phyloP scores from a whole-genome alignment of 1,140 invertebrate genomes.

The Pogonomyrmex californicus region DNA sequence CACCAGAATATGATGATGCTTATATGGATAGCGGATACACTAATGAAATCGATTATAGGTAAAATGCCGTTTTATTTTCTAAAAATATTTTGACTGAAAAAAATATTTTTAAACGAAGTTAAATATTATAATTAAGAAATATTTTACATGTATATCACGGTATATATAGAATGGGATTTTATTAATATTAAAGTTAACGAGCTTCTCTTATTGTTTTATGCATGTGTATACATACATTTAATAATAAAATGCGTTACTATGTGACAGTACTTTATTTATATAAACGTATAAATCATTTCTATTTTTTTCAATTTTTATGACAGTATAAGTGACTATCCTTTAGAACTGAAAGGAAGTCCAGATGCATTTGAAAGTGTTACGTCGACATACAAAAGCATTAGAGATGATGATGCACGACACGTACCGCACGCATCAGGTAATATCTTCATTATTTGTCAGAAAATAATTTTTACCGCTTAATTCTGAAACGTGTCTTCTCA shows the following conservation, averaged over 20 bases:
- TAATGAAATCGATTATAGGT: slow-evolving; percentile 93
- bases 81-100: not conserved
- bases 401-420: slow-evolving; percentile 88
- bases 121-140: not conserved
- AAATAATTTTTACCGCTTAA: slow-evolving; percentile 4
- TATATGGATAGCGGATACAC: slow-evolving; percentile 92
- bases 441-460: slow-evolving; percentile 48
- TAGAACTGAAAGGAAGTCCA: slow-evolving; percentile 87
- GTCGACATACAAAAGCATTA: slow-evolving; percentile 89
- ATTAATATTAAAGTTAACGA: not conserved
- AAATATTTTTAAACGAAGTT: not conserved
- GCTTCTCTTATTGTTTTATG: not conserved
- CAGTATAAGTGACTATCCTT: slow-evolving; percentile 88
- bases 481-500: not conserved
- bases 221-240: too few species aligned
- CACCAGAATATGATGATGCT: slow-evolving; percentile 93
- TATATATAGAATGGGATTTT: not conserved
- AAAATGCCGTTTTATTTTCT: slow-evolving; percentile 68
- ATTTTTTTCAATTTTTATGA: slow-evolving; percentile 80
- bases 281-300: not conserved
- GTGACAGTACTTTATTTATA: not conserved
- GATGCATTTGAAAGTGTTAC: slow-evolving; percentile 88
- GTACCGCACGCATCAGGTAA: slow-evolving; percentile 89
- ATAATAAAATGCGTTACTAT: not conserved
- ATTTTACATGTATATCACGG: not conserved